Percentiles rank a stretch among this genome's conserved stretches.
Conservation (phyloP, 2,888 invertebrate genomes). For the Lapara coniferarum region DNA sequence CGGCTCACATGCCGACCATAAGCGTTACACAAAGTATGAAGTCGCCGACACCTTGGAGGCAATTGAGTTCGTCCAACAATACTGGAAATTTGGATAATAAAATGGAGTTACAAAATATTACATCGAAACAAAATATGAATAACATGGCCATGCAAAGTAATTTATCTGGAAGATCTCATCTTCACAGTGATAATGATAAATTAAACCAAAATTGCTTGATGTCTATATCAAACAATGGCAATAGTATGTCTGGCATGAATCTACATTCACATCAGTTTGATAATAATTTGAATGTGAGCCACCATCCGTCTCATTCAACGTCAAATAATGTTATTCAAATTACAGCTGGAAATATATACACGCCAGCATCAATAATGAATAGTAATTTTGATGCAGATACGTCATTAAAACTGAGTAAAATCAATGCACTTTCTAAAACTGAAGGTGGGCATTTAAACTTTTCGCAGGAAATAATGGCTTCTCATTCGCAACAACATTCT, state of each 20-base stretch:
- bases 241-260: conserved; percentile 58
- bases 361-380: conserved; percentile 69
- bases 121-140: conserved; percentile 61
- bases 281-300: conserved; percentile 65
- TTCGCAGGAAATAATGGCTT: conserved; percentile 77
- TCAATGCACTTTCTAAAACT: conserved; percentile 75
- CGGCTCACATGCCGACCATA: conserved; percentile 70
- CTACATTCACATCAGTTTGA: conserved; percentile 75
- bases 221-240: conserved; percentile 60
- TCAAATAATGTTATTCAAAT: conserved; percentile 79
- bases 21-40: conserved; percentile 77
- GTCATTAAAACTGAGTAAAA: conserved; percentile 75
- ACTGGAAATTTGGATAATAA: conserved; percentile 60
- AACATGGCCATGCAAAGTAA: conserved; percentile 65
- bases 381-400: conserved; percentile 77
- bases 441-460: conserved; percentile 79
- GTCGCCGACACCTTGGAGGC: conserved; percentile 78
- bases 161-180: conserved; percentile 56
- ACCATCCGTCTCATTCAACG: conserved; percentile 67
- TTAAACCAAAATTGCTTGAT: conserved; percentile 69
- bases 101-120: conserved; percentile 68
- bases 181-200: conserved; percentile 68
- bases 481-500: conserved; percentile 74
- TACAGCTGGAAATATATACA: conserved; percentile 75
- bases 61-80: conserved; percentile 57